Conservation (phyloP, 2,113 vertebrate species). For the Amazona guildingii region DNA sequence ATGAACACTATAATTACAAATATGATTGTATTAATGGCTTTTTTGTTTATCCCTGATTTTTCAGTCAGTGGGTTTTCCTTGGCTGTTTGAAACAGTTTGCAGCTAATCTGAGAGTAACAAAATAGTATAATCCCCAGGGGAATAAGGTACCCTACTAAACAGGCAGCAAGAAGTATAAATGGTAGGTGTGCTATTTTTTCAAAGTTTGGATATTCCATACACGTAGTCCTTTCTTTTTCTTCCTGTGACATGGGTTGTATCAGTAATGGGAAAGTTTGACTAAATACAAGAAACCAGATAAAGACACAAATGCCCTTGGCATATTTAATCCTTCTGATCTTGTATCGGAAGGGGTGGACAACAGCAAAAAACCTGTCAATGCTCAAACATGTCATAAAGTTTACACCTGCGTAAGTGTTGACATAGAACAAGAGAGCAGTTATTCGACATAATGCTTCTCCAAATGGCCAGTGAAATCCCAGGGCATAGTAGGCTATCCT, state of each 20-base stretch:
- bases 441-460: conserved; percentile 83
- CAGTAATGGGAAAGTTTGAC: conserved; percentile 89
- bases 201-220: conserved; percentile 97
- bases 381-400: conserved; percentile 97
- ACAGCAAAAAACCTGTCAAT: conserved; percentile 93
- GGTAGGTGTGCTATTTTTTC: conserved; percentile 82
- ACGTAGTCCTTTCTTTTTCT: conserved; percentile 78
- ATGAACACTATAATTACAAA: conserved; percentile 93
- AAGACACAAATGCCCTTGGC: conserved; percentile 85
- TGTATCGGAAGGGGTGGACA: conserved; percentile 87
- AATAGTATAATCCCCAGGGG: conserved; percentile 86
- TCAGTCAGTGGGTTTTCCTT: conserved; percentile 88
- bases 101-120: conserved; percentile 89
- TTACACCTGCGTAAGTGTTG: conserved; percentile 94
- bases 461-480: conserved; percentile 91
- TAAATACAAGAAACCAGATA: conserved; percentile 89
- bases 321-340: conserved; percentile 81
- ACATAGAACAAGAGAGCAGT: conserved; percentile 89
- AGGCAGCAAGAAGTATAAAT: conserved; percentile 85
- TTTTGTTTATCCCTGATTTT: conserved; percentile 90
- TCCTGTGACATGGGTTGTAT: conserved; percentile 76
- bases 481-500: conserved; percentile 87
- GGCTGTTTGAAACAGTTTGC: conserved; percentile 84
- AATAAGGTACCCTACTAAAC: conserved; percentile 85
- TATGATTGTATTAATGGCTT: conserved; percentile 91